Evolutionary conservation across 2,113 vertebrate genomes (phyloP).

Genomic region (Ptilonorhynchus violaceus): DNA sequence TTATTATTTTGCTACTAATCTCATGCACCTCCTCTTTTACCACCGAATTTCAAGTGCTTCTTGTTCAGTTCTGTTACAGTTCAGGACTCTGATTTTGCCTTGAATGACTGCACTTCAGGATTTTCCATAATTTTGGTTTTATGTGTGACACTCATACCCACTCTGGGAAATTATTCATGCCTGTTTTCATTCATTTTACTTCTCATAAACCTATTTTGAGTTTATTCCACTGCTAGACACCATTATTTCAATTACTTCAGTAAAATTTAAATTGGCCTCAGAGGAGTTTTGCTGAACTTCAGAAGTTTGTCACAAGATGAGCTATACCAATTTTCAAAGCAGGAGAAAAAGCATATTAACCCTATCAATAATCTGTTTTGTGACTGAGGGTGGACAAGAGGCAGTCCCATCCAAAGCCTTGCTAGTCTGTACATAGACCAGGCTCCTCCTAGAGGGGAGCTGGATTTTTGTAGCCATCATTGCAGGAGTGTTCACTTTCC

Average conservation of each 20-base stretch:
- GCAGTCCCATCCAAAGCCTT: neutral
- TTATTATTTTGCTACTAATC: neutral
- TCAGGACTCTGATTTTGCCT: neutral
- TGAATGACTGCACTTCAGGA: neutral
- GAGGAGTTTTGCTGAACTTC: neutral
- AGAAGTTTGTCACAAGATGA: neutral
- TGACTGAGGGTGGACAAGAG: neutral
- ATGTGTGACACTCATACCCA: neutral
- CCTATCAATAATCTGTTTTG: neutral
- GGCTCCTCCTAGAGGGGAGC: accelerated
- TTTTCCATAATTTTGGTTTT: neutral
- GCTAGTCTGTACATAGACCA: neutral
- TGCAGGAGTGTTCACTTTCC: neutral
- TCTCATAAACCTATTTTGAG: neutral
- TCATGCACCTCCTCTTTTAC: neutral
- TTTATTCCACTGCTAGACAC: neutral
- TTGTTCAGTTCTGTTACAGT: neutral
- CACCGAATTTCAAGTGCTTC: accelerated
- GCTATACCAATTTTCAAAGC: neutral
- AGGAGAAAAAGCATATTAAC: neutral
- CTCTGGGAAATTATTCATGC: neutral
- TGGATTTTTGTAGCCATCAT: neutral
- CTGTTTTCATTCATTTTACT: neutral
- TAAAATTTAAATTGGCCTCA: neutral
- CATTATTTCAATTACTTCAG: neutral